Evolutionary conservation across 1,140 invertebrate species (phyloP).

Genomic region (Chlorops oryzae): DNA sequence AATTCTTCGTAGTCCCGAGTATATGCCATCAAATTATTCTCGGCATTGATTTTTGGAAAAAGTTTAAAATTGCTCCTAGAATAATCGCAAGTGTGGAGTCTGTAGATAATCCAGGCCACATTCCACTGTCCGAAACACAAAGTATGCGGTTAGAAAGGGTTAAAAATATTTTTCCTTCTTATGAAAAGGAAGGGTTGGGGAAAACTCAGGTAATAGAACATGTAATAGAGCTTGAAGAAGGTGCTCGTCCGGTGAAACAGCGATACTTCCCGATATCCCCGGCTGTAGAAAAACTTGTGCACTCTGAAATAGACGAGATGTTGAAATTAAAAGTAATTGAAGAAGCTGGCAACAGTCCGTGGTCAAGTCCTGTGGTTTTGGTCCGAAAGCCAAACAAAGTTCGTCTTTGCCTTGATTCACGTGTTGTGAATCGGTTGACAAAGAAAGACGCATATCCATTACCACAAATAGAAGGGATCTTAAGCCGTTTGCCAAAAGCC

Average conservation of each 20-base stretch:
- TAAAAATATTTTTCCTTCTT: background rate
- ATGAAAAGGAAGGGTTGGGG: background rate
- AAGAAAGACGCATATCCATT: slow-evolving; percentile 28
- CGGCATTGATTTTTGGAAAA: too few relatives aligned
- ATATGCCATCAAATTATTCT: too few relatives aligned
- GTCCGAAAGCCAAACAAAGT: slow-evolving; percentile 9
- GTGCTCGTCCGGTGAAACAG: background rate
- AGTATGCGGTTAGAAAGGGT: background rate
- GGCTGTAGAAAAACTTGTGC: background rate
- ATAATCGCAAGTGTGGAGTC: too few relatives aligned
- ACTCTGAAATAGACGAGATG: slow-evolving; percentile 17
- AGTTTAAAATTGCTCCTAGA: too few relatives aligned
- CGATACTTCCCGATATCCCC: slow-evolving; percentile 3
- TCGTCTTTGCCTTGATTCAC: slow-evolving; percentile 41
- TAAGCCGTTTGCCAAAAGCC: slow-evolving; percentile 14
- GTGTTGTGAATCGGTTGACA: slow-evolving; percentile 34
- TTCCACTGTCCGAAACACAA: background rate
- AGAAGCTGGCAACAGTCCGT: slow-evolving; percentile 13
- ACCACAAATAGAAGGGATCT: slow-evolving; percentile 19
- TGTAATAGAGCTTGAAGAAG: background rate
- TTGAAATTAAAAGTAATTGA: slow-evolving; percentile 21
- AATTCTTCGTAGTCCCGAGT: too few relatives aligned
- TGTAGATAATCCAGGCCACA: too few relatives aligned
- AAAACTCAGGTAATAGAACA: background rate
- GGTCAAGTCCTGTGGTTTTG: background rate